Evolutionary conservation across 2,888 invertebrate genomes (phyloP).

Genomic region (Lithophane semibrunnea): DNA sequence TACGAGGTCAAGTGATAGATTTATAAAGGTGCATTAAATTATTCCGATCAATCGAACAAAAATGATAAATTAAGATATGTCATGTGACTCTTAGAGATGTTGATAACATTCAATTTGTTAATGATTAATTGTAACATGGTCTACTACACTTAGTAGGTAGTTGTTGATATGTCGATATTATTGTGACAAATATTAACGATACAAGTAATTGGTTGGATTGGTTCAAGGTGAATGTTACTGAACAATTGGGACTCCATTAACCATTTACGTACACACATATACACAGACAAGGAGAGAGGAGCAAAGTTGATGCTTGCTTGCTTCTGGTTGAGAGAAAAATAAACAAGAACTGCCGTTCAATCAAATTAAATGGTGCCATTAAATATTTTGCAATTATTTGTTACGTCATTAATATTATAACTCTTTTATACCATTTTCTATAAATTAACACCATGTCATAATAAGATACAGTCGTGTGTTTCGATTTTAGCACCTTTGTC

Average conservation of each 20-base stretch:
- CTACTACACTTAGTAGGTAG: conserved; percentile 62
- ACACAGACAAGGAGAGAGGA: too few relatives aligned
- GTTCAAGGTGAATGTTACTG: conserved; percentile 55
- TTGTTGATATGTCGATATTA: conserved; percentile 65
- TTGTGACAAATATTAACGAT: conserved; percentile 69
- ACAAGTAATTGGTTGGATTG: conserved; percentile 47
- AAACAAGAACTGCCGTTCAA: neutral
- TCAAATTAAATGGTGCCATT: neutral
- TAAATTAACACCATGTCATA: conserved; percentile 38
- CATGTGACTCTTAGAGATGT: conserved; percentile 67
- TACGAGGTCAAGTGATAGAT: conserved; percentile 65
- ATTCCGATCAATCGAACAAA: conserved; percentile 77
- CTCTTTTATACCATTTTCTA: neutral
- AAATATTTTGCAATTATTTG: neutral
- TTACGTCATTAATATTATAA: conserved; percentile 23
- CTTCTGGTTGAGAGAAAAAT: neutral
- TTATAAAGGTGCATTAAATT: conserved; percentile 72
- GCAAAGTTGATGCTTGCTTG: too few relatives aligned
- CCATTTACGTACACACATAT: too few relatives aligned
- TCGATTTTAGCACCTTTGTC: conserved; percentile 43
- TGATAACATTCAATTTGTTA: conserved; percentile 75
- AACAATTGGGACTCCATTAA: neutral
- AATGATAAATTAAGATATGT: conserved; percentile 77
- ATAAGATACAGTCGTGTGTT: conserved; percentile 1
- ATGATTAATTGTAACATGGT: conserved; percentile 74